Percentiles rank a stretch among this genome's conserved stretches.
phyloP scores from a whole-genome alignment of 2,888 invertebrate genomes.

The Drosophila recens region DNA sequence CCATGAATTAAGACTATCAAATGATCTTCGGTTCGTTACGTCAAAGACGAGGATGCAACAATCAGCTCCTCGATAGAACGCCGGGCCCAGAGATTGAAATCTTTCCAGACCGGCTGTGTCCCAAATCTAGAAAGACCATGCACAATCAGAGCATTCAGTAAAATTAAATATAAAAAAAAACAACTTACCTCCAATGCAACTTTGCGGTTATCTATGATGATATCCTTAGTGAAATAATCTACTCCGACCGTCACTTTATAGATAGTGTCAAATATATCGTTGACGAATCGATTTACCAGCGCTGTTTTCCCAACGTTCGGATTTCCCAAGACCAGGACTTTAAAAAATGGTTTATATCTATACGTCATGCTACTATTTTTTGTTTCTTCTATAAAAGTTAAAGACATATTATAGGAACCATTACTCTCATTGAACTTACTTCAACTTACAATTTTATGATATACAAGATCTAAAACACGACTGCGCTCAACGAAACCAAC shows the following conservation, averaged over 20 bases:
- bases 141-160: background rate
- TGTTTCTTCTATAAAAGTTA: background rate
- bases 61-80: constrained; percentile 99
- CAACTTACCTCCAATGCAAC: background rate
- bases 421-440: background rate
- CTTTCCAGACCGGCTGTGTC: constrained; percentile 99
- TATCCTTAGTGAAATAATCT: background rate
- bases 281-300: background rate
- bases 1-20: constrained; percentile 99
- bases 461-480: background rate
- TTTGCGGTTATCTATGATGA: background rate
- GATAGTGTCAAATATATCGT: background rate
- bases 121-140: constrained; percentile 92
- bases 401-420: background rate
- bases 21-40: constrained; percentile 98
- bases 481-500: background rate
- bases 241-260: background rate
- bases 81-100: constrained; percentile 98
- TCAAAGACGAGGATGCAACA: constrained; percentile 99
- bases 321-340: background rate
- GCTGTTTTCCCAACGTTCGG: background rate
- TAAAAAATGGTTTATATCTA: background rate
- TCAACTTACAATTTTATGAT: background rate
- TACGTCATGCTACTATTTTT: background rate
- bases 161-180: too few species aligned